These are phyloP conservation scores for Pelobates cultripes DNA, from an alignment of 2,797 vertebrate genomes.

Conservation along the genomic window DNA sequence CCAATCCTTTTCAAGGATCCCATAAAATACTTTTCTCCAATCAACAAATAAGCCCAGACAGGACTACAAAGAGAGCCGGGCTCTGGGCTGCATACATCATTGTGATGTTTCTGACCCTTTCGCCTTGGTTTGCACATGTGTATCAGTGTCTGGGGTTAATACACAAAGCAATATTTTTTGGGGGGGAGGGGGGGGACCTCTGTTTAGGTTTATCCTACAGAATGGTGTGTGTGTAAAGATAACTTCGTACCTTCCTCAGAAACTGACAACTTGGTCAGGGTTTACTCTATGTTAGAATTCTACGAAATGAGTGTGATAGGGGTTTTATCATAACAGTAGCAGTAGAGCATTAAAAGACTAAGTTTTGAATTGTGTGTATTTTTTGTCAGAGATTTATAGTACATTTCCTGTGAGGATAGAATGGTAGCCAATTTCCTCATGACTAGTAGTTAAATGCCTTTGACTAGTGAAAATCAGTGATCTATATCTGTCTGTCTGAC, in stretches of 20 bases:
- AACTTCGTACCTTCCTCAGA: too few relatives aligned
- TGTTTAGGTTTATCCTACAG: too few relatives aligned
- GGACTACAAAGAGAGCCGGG: conserved; percentile 27
- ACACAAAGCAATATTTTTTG: background rate
- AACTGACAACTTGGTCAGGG: too few relatives aligned
- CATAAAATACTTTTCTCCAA: conserved; percentile 53
- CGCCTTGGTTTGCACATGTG: background rate
- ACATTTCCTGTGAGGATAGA: too few relatives aligned
- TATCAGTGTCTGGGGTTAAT: background rate
- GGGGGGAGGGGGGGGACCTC: background rate
- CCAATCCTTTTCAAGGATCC: conserved; percentile 42
- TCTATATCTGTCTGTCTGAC: background rate
- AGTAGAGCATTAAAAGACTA: too few relatives aligned
- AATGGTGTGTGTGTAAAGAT: too few relatives aligned
- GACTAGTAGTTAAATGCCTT: background rate
- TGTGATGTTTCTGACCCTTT: conserved; percentile 7
- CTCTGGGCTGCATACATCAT: conserved; percentile 16
- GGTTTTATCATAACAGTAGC: too few relatives aligned
- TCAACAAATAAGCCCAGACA: conserved; percentile 52
- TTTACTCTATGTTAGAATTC: too few relatives aligned
- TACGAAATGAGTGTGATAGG: too few relatives aligned
- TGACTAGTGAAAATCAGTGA: background rate
- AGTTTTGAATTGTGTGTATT: too few relatives aligned
- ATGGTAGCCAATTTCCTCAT: background rate
- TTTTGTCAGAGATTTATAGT: too few relatives aligned